Base-by-base conservation (phyloP, 2,797 vertebrate species). In the Esox lucius region DNA sequence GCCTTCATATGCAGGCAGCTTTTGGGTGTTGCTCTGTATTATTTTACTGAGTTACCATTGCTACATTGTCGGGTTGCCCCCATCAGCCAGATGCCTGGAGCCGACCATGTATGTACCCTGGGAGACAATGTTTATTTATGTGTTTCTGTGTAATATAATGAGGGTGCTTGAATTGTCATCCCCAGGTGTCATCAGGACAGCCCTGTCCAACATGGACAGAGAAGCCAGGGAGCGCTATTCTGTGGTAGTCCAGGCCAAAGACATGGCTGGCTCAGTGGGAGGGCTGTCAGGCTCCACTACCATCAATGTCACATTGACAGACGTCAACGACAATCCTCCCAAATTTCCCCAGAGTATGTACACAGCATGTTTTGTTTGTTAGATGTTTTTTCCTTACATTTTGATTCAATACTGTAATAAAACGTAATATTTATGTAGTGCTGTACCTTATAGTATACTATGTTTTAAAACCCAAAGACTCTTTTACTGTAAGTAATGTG, bases 181-280 rank as follows among this genome's bases (percentile, higher is more conserved):
- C 28, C 24, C 87, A 98, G 96, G 96, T 78, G 91, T 97, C 87
- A 97, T 98, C 82, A 93, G 96, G 79, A 97, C 96, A 17, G 96
- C 95, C n/a, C 88, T 96, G 91, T 93, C 95, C 73, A 96, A 95
- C 83, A 94, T 97, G 96, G 96, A 98, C 88, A 93, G 96, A 77
- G 96, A 98, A 93, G 94, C 93, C 82, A 93, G 95, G 91, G 95
- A 96, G 75, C 94, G 94, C 85, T 98, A 97, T 83, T 91, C 93
- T 0, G 93, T 98, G 86, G 93, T 98, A 86, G 94, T 98, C 91
- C 96, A 98, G 93, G 96, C 96, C 92, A 98, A 98, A 94, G 96
- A 98, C 89, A 98, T 98, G 96, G 96, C 96, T 16, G 96, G 96
- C 48, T 96, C 96, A 65, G 95, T 97, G 0, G 96, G 96, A 78